These are phyloP conservation scores for Brachionus plicatilis DNA, from an alignment of 1,140 invertebrate species.

Conservation along the genomic window DNA sequence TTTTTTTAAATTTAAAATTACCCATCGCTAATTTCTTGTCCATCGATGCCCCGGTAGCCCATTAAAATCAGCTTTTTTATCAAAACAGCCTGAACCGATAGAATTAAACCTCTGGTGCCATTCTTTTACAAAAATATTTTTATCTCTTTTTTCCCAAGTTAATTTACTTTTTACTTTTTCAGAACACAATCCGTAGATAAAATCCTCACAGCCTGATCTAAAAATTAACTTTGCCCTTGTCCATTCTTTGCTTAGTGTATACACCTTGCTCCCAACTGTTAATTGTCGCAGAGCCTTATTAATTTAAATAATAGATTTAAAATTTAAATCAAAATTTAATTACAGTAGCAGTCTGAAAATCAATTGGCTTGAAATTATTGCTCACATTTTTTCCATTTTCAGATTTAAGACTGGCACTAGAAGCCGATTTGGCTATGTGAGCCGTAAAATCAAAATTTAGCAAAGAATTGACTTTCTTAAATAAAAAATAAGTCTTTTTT, in stretches of 20 bases:
- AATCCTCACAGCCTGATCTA: background rate
- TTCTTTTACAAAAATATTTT: constrained; percentile 50
- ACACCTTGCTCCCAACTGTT: constrained; percentile 7
- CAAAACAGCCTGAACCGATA: constrained; percentile 65
- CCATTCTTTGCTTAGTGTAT: constrained; percentile 12
- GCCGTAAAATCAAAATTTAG: constrained; percentile 14
- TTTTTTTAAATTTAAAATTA: background rate
- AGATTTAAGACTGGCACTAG: background rate
- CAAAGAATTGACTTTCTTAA: constrained; percentile 26
- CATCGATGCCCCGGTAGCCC: constrained; percentile 24
- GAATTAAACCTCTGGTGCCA: constrained; percentile 62
- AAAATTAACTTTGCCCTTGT: constrained; percentile 15
- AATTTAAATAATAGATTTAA: background rate
- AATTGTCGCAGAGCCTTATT: background rate
- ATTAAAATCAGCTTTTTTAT: constrained; percentile 61
- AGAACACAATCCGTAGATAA: background rate
- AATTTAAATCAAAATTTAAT: background rate
- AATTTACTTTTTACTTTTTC: constrained; percentile 19
- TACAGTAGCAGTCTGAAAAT: constrained; percentile 18
- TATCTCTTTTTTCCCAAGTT: too few species aligned
- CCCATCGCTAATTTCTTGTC: background rate
- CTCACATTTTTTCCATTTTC: background rate
- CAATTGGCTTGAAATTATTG: background rate
- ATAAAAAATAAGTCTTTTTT: background rate
- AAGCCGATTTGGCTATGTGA: background rate